A percentile compares a stretch with the other conserved stretches of the same genome.
phyloP scores from a whole-genome alignment of 2,888 invertebrate species.

The Auanema freiburgensis region DNA sequence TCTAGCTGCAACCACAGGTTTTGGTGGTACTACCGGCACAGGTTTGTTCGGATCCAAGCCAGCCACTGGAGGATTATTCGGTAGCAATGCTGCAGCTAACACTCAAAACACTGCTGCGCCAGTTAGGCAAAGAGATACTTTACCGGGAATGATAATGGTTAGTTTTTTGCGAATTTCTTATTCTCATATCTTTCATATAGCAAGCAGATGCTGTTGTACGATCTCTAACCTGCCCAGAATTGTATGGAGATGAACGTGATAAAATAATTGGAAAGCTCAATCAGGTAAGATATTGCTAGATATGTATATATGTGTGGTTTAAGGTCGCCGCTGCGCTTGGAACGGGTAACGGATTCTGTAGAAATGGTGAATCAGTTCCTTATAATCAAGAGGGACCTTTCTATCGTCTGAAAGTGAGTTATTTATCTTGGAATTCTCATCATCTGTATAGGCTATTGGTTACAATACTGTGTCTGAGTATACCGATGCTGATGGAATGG shows the following conservation, averaged over 20 bases:
- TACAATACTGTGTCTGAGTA: slow-evolving; percentile 84
- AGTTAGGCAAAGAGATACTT: slow-evolving; percentile 16
- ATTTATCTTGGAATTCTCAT: no score
- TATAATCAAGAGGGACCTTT: slow-evolving; percentile 74
- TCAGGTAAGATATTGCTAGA: slow-evolving; percentile 66
- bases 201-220: slow-evolving; percentile 33
- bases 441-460: slow-evolving; percentile 79
- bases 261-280: slow-evolving; percentile 91
- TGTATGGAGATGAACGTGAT: slow-evolving; percentile 93
- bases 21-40: slow-evolving; percentile 12
- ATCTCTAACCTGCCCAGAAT: slow-evolving; percentile 66
- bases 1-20: slow-evolving; percentile 1
- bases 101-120: background rate
- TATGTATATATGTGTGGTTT: background rate
- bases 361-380: slow-evolving; percentile 34
- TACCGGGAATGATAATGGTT: slow-evolving; percentile 19
- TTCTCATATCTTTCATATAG: slow-evolving; percentile 12
- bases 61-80: slow-evolving; percentile 20
- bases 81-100: slow-evolving; percentile 7
- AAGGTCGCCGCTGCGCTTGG: slow-evolving; percentile 65
- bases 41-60: slow-evolving; percentile 20
- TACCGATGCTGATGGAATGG: slow-evolving; percentile 87
- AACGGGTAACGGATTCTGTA: slow-evolving; percentile 52
- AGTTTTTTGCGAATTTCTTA: background rate
- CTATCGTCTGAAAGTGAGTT: slow-evolving; percentile 80